phyloP scores from a whole-genome alignment of 2,888 invertebrate species.

The Cerastis rubricosa region DNA sequence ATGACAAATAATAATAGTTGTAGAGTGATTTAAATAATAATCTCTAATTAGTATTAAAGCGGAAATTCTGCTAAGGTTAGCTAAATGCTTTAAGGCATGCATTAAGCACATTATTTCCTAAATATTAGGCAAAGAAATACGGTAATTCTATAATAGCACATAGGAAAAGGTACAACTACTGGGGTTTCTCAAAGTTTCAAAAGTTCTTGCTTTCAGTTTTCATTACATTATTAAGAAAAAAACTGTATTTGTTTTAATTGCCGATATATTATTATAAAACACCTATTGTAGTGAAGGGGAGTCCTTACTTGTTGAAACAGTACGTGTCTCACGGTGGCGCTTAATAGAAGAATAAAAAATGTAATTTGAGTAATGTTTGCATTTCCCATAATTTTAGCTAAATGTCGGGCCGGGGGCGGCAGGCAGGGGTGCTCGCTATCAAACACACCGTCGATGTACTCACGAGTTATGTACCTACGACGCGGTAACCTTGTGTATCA shows the following conservation, averaged over 20 bases:
- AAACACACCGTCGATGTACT: constrained; percentile 18
- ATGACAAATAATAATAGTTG: constrained; percentile 14
- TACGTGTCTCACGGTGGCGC: constrained; percentile 74
- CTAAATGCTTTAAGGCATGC: neutral
- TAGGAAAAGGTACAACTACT: neutral
- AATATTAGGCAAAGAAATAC: neutral
- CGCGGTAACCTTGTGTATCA: constrained; percentile 2
- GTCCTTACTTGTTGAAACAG: constrained; percentile 54
- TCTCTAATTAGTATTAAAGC: neutral
- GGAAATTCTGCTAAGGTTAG: neutral
- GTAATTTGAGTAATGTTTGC: constrained; percentile 88
- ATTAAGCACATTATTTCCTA: neutral
- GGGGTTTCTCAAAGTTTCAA: constrained; percentile 2
- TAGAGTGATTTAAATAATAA: constrained; percentile 15
- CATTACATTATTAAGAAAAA: neutral
- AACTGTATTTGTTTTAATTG: neutral
- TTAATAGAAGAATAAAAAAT: constrained; percentile 79
- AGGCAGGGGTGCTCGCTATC: constrained; percentile 48
- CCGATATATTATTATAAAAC: neutral
- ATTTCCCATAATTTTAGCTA: constrained; percentile 88
- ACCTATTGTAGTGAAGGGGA: constrained; percentile 39
- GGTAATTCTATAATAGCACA: neutral
- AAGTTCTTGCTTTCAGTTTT: constrained; percentile 2
- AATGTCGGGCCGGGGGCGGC: constrained; percentile 76
- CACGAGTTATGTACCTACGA: constrained; percentile 13